A percentile compares a stretch with the other conserved stretches of the same genome.
phyloP scores from a whole-genome alignment of 2,888 invertebrate species.

The Phytoseiulus persimilis region DNA sequence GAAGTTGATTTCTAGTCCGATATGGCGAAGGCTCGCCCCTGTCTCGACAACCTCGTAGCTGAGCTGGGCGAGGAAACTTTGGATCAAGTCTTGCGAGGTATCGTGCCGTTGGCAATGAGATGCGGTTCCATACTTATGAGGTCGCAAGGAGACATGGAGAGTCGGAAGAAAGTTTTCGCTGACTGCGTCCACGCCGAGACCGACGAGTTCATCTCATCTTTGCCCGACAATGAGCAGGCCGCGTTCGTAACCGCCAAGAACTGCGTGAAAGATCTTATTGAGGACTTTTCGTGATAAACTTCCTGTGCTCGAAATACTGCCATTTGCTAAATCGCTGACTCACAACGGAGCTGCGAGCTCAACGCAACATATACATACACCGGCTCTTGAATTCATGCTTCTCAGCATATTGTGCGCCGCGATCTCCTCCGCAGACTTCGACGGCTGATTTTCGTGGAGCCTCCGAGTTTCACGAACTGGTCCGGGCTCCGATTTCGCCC shows the following conservation, averaged over 20 bases:
- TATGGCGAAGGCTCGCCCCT: slow-evolving; percentile 21
- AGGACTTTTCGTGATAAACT: not conserved
- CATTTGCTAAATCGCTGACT: no score
- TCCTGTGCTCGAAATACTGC: no score
- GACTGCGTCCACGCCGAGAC: slow-evolving; percentile 8
- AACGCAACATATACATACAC: no score
- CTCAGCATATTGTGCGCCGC: no score
- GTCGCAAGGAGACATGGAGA: not conserved
- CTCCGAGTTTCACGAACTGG: no score
- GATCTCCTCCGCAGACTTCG: no score
- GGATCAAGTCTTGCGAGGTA: slow-evolving; percentile 23
- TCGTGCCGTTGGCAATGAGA: slow-evolving; percentile 13
- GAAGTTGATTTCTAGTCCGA: not conserved
- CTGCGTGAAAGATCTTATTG: not conserved
- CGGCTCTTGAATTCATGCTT: no score
- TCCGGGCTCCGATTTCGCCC: no score
- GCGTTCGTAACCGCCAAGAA: not conserved
- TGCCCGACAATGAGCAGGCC: slow-evolving; percentile 10
- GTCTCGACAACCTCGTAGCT: not conserved
- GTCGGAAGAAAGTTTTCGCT: not conserved
- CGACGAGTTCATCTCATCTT: not conserved
- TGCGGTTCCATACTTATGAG: slow-evolving; percentile 18
- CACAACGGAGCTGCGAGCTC: no score
- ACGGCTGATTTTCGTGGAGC: no score
- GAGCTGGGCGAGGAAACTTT: slow-evolving; percentile 1